These are phyloP conservation scores for Nestor notabilis DNA, from an alignment of 2,113 vertebrate species.

Conservation along the genomic window DNA sequence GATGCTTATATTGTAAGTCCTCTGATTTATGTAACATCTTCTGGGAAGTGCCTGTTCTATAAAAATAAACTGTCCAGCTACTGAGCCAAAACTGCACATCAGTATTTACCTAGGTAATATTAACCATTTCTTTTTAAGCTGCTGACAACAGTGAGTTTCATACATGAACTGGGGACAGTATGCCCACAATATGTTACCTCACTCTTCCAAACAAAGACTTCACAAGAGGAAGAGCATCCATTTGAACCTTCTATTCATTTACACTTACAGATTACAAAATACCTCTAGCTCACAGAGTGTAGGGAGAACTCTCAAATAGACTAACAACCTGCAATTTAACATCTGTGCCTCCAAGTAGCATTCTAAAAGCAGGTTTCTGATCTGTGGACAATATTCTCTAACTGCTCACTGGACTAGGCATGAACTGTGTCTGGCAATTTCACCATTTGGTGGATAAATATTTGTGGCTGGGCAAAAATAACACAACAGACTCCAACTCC, in stretches of 20 bases:
- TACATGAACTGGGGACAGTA: fast-evolving
- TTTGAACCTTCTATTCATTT: background rate
- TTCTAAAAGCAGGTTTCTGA: background rate
- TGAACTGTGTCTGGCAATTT: background rate
- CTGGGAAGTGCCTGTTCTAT: background rate
- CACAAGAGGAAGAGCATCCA: background rate
- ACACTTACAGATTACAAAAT: background rate
- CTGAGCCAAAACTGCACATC: background rate
- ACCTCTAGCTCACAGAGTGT: background rate
- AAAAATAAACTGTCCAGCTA: background rate
- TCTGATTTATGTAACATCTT: constrained; percentile 7
- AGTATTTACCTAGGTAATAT: background rate
- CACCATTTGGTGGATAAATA: background rate
- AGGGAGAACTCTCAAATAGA: background rate
- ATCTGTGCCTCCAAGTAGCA: background rate
- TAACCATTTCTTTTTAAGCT: background rate
- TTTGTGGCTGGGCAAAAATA: constrained; percentile 30
- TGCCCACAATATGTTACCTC: background rate
- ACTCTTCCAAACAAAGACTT: background rate
- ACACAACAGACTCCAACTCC: constrained; percentile 7
- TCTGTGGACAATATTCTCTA: background rate
- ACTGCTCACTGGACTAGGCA: background rate
- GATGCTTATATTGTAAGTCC: background rate
- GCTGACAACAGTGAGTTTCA: background rate
- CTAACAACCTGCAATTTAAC: background rate